phyloP scores from a whole-genome alignment of 1,140 invertebrate genomes.

The Pseudomyrmex flavicornis region DNA sequence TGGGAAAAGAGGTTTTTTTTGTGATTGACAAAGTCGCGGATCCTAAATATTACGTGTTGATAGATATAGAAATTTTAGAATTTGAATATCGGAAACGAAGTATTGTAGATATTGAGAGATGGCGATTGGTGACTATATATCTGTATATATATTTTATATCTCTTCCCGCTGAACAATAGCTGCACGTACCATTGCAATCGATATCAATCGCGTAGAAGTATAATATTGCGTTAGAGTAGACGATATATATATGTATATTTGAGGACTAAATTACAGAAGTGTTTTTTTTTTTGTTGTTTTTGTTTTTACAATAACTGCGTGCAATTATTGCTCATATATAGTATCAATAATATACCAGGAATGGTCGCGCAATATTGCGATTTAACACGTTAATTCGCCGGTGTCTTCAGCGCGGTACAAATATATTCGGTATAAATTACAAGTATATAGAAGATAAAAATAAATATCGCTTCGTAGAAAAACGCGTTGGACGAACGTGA shows the following conservation, averaged over 20 bases:
- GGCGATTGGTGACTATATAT: neutral
- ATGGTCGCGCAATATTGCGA: constrained; percentile 32
- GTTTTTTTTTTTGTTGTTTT: too few relatives aligned
- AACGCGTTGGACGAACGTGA: constrained; percentile 27
- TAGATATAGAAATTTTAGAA: constrained; percentile 5
- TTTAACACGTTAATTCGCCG: constrained; percentile 9
- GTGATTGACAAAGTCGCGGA: constrained; percentile 12
- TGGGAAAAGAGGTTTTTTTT: neutral
- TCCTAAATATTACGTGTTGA: constrained; percentile 19
- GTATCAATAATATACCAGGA: constrained; percentile 16
- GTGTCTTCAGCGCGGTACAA: constrained; percentile 36
- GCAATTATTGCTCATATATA: constrained; percentile 36
- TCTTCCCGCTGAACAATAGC: constrained; percentile 35
- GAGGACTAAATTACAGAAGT: constrained; percentile 2
- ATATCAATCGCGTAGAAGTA: constrained; percentile 25
- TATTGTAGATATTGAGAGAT: constrained; percentile 23
- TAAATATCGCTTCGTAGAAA: constrained; percentile 44
- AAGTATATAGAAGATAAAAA: constrained; percentile 30
- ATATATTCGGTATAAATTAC: constrained; percentile 38
- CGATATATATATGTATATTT: constrained; percentile 3
- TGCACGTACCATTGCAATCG: constrained; percentile 49
- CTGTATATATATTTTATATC: constrained; percentile 26
- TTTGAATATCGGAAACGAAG: constrained; percentile 12
- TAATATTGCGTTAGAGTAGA: constrained; percentile 24
- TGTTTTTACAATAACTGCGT: constrained; percentile 23